Base-by-base conservation (phyloP, 1,140 invertebrate species). In the Camponotus floridanus region DNA sequence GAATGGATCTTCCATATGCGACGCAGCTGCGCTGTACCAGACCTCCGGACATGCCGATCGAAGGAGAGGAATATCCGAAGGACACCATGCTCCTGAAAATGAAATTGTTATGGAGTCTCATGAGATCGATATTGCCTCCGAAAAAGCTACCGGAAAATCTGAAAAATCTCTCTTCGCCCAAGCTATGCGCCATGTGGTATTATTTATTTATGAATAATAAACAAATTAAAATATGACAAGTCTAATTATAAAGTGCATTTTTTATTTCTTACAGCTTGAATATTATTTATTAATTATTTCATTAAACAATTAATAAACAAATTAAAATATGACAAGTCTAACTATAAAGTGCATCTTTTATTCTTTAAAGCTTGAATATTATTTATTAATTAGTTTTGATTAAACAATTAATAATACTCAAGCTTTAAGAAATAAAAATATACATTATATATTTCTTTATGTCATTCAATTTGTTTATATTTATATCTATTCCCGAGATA, bases 41-140 rank as follows among this genome's bases (percentile, higher is more conserved):
- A 13, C 85, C 89, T 18, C 73, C 74, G 0, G 76, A 90, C 3
- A 18, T 83, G 0, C n/a, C 68, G 1, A n/a, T 92, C 15, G 36
- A 76, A 31, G 86, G 88, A 45, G 51, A 68, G 8, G 78, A 89
- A 86, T 91, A 91, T 70, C 45, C 86, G 0, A 67, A 79, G 13
- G 71, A 92, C 13, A 78, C 45, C 4, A 76, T 87, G 21, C 39
- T 89, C 45, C 62, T 88, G 8, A 90, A 87, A 64, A 91, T 87
- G 0, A 91, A 92, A 59, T 90, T 92, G 31, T 42, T 93, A 5
- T 93, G 92, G 92, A 64, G 51, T 48, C 39, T 94, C 9, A 87
- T 92, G 74, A 85, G 87, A 51, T 91, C 89, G 13, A 55, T 91
- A n/a, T 76, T 88, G 31, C 59, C 62, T n/a, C 26, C 76, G 15